These are phyloP conservation scores for Hyles lineata DNA, from an alignment of 2,888 invertebrate genomes.

Conservation along the genomic window DNA sequence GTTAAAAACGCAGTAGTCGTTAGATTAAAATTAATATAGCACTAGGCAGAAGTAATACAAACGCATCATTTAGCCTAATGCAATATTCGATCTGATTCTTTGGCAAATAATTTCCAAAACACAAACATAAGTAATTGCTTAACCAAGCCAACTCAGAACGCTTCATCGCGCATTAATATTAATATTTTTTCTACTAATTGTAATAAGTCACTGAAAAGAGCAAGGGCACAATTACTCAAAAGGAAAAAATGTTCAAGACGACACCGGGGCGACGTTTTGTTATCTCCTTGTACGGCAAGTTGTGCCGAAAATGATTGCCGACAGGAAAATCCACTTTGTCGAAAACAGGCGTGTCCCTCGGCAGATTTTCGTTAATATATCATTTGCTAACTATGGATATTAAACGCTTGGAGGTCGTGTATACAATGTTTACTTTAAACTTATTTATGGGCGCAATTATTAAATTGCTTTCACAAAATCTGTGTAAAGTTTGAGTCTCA, in stretches of 20 bases:
- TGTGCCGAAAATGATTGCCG: constrained; percentile 14
- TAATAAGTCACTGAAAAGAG: constrained; percentile 17
- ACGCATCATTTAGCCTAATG: too few species aligned
- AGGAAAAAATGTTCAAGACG: constrained; percentile 18
- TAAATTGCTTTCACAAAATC: too few species aligned
- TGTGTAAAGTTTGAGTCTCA: too few species aligned
- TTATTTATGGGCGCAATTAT: not conserved
- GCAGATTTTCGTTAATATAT: constrained; percentile 16
- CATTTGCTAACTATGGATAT: not conserved
- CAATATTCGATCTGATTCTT: too few species aligned
- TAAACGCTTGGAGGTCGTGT: not conserved
- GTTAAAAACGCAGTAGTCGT: too few species aligned
- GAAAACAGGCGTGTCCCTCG: not conserved
- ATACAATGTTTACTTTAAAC: constrained; percentile 6
- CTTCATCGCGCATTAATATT: not conserved
- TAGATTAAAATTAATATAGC: too few species aligned
- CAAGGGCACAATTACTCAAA: constrained; percentile 22
- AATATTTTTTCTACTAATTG: constrained; percentile 17
- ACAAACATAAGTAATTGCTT: not conserved
- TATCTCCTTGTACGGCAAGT: constrained; percentile 11
- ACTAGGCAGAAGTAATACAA: too few species aligned
- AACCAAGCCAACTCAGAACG: not conserved
- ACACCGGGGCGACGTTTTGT: constrained; percentile 13
- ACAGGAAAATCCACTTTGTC: constrained; percentile 26
- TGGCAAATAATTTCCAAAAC: not conserved